Conservation (phyloP, 2,888 invertebrate species). For the Lithophane ornitopus region DNA sequence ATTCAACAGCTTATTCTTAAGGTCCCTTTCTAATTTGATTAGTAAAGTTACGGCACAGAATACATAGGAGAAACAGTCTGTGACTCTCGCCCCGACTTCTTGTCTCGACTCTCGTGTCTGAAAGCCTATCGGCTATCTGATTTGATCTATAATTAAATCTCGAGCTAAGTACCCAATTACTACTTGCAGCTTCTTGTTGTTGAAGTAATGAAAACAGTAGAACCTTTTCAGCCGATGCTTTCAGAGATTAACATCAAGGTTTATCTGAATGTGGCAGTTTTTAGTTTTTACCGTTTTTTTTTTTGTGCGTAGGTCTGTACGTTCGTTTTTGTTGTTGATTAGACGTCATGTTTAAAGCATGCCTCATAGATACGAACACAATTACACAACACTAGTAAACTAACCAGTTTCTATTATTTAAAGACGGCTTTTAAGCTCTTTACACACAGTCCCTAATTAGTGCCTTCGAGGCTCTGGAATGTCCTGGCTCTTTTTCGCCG, state of each 20-base stretch:
- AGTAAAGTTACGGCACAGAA: neutral
- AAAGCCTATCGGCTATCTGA: neutral
- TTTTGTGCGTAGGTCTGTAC: neutral
- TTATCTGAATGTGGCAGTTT: neutral
- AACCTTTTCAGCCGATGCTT: neutral
- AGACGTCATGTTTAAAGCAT: neutral
- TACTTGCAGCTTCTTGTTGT: neutral
- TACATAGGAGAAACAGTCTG: neutral
- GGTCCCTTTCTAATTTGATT: neutral
- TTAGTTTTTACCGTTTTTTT: too few species aligned
- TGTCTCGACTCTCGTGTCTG: neutral
- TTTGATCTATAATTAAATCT: too few species aligned
- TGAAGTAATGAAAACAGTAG: neutral
- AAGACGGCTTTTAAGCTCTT: neutral
- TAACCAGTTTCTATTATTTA: neutral
- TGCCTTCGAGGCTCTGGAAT: neutral
- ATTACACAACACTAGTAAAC: neutral
- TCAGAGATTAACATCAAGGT: neutral
- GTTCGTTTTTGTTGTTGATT: neutral
- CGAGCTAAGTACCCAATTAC: neutral
- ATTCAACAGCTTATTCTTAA: neutral
- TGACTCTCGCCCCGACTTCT: neutral
- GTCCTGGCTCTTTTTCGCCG: neutral
- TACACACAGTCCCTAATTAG: too few species aligned
- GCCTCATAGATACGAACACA: neutral